Conservation (phyloP, 1,140 invertebrate genomes). For the Euura saliciscinereae region DNA sequence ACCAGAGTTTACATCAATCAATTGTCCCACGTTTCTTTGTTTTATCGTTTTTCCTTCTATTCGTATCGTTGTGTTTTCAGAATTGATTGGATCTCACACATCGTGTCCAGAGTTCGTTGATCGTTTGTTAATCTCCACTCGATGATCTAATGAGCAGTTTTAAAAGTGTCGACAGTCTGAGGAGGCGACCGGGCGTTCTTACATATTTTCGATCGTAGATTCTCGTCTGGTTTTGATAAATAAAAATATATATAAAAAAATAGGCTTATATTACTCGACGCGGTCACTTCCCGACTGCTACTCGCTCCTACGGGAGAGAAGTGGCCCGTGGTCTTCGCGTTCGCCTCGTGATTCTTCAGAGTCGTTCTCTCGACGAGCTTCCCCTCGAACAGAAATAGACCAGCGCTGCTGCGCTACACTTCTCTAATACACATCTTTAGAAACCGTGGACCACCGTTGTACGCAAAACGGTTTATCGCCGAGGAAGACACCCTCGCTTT, state of each 20-base stretch:
- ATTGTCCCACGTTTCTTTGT: neutral
- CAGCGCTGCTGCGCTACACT: conserved; percentile 55
- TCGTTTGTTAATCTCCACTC: neutral
- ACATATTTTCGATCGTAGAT: no score
- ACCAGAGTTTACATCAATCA: neutral
- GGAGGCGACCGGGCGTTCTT: no score
- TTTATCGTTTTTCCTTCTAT: neutral
- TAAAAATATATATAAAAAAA: neutral
- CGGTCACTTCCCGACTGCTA: conserved; percentile 6
- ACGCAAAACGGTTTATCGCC: conserved; percentile 6
- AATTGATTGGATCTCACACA: neutral
- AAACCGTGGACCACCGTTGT: neutral
- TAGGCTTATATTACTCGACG: neutral
- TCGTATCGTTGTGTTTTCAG: conserved; percentile 2
- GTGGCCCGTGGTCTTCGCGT: neutral
- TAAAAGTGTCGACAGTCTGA: no score
- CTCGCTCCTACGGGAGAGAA: conserved; percentile 1
- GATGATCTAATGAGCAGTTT: neutral
- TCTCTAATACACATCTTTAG: conserved; percentile 41
- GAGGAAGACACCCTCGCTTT: neutral
- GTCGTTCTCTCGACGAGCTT: conserved; percentile 45
- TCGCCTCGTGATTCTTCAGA: conserved; percentile 36
- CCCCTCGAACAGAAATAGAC: conserved; percentile 58
- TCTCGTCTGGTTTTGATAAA: no score
- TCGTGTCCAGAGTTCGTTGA: neutral